These are phyloP conservation scores for Thalpophila matura DNA, from an alignment of 2,888 invertebrate genomes.

Conservation along the genomic window DNA sequence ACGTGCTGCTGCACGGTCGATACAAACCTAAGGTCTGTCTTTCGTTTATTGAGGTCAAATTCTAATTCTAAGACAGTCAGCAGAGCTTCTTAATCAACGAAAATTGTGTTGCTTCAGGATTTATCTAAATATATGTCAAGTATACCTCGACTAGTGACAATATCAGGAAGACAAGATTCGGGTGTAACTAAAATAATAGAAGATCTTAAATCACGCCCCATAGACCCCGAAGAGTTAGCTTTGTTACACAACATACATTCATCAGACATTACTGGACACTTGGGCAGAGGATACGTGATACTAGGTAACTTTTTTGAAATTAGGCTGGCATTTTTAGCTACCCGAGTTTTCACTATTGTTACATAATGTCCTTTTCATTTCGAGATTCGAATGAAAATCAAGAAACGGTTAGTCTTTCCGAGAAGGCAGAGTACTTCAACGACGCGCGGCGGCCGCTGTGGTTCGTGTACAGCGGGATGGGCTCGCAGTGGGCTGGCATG, in stretches of 20 bases:
- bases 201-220: slow-evolving; percentile 72
- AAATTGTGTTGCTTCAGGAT: slow-evolving; percentile 65
- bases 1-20: slow-evolving; percentile 72
- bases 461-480: slow-evolving; percentile 94
- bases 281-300: slow-evolving; percentile 78
- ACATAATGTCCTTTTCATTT: too few relatives aligned
- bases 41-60: too few relatives aligned
- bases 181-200: slow-evolving; percentile 69
- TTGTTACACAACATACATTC: slow-evolving; percentile 77
- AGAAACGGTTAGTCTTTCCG: slow-evolving; percentile 69
- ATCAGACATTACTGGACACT: slow-evolving; percentile 73
- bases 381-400: slow-evolving; percentile 69
- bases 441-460: slow-evolving; percentile 89
- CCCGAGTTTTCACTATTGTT: too few relatives aligned
- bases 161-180: slow-evolving; percentile 76
- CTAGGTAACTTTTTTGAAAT: too few relatives aligned
- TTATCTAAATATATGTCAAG: slow-evolving; percentile 69
- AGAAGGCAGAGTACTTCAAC: slow-evolving; percentile 73
- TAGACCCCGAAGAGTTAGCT: slow-evolving; percentile 80
- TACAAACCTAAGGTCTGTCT: slow-evolving; percentile 77
- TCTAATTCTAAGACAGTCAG: too few relatives aligned
- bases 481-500: slow-evolving; percentile 93
- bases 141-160: slow-evolving; percentile 75
- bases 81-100: too few relatives aligned
- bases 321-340: too few relatives aligned